Evolutionary conservation across 2,888 invertebrate genomes (phyloP), one percentile per base, ranked within the genome.

Genomic region (Leistus spinibarbis): DNA sequence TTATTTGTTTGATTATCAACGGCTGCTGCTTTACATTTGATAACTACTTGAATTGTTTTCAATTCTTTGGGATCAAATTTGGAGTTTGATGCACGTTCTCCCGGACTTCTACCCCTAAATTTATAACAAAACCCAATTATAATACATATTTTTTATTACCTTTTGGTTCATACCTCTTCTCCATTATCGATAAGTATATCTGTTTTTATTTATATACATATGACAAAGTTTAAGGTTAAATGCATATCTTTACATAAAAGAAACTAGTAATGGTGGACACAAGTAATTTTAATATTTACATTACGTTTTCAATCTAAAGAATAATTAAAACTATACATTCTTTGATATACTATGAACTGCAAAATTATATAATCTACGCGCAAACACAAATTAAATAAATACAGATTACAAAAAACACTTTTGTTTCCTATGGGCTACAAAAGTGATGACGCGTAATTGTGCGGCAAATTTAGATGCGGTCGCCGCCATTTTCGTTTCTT

Each of bases 31-130:
- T 73, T 73, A 54, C 62, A n/a, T 54, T 67, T 62, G 13, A 73
- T 60, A 60, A 16, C 53, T 19, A 73, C 67, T 73, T 40, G 40
- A 13, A 67, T 73, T 22, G 40, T 73, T 57, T 73, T 67, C 13
- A 67, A 62, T 67, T 73, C 23, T 54, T 67, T 73, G 0, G 60
- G 19, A 67, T 73, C 73, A n/a, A 67, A 20, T n/a, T 9, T 64
- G 9, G 20, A 10, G 23, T 17, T 63, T 19, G 20, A 23, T 27
- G 24, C 20, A 13, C 66, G 40, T 57, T 57, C 40, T 54, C 67
- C 73, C 17, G 60, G 10, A 60, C 67, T 73, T 62, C 67, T 57
- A 10, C 67, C 62, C 60, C 60, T 60, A 22, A 60, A 60, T 19
- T 20, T 60, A 19, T 40, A 40, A 40, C 4, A 7, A 40, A 40